These are phyloP conservation scores for Arizona elegans DNA, from an alignment of 2,113 vertebrate species.

Conservation along the genomic window DNA sequence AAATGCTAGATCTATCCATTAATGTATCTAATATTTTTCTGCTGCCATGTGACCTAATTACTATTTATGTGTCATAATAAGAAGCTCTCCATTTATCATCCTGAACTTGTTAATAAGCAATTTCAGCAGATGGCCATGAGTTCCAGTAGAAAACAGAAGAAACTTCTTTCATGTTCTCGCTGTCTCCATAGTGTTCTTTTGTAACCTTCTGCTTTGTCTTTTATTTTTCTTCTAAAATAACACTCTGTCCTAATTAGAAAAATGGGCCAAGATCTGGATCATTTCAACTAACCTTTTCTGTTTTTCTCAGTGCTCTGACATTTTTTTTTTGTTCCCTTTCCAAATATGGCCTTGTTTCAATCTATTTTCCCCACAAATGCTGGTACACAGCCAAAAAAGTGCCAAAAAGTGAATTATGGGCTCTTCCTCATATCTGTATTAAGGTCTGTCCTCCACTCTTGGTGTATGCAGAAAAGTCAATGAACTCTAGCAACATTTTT, in stretches of 20 bases:
- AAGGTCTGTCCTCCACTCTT: not conserved
- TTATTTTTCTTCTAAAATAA: not conserved
- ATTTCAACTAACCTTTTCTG: not conserved
- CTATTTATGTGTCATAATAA: not conserved
- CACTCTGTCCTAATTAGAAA: not conserved
- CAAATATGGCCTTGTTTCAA: not conserved
- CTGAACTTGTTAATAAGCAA: not conserved
- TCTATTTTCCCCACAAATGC: not conserved
- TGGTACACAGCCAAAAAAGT: not conserved
- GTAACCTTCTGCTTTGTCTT: not conserved
- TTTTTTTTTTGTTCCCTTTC: not conserved
- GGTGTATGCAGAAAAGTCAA: not conserved
- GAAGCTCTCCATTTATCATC: not conserved
- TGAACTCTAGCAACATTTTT: not conserved
- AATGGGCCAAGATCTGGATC: not conserved
- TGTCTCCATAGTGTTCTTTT: not conserved
- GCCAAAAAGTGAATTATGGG: not conserved
- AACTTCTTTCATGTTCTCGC: not conserved
- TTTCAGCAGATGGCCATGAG: not conserved
- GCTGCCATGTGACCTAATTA: not conserved
- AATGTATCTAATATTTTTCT: not conserved
- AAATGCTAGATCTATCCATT: not conserved
- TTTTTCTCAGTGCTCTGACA: not conserved
- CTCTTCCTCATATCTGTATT: not conserved
- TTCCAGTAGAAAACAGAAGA: not conserved